Evolutionary conservation across 2,797 vertebrate genomes (phyloP).

Genomic region (Eurystomus glaucurus): DNA sequence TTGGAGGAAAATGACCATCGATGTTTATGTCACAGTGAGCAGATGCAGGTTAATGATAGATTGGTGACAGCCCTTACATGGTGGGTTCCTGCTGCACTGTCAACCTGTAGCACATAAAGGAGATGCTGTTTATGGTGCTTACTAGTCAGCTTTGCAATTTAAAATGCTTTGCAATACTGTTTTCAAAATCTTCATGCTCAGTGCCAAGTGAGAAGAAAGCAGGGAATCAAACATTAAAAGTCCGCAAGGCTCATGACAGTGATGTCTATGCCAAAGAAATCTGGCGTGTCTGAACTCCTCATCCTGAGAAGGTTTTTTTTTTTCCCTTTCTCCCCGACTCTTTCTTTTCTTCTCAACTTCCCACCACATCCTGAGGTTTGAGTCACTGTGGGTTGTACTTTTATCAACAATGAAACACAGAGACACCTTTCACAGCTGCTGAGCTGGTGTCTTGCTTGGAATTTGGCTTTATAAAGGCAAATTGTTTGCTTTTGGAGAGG

Average conservation of each 20-base stretch:
- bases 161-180: background rate
- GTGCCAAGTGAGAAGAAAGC: slow-evolving; percentile 59
- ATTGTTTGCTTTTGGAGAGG: slow-evolving; percentile 48
- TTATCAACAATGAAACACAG: slow-evolving; percentile 18
- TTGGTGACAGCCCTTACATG: background rate
- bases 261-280: slow-evolving; percentile 6
- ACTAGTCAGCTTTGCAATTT: background rate
- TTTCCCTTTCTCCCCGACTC: background rate
- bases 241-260: slow-evolving; percentile 51
- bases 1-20: background rate
- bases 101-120: background rate
- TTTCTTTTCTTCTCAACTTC: background rate
- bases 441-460: background rate
- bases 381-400: slow-evolving; percentile 19
- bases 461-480: slow-evolving; percentile 26
- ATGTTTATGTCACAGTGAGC: background rate
- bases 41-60: slow-evolving; percentile 16
- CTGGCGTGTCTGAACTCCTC: slow-evolving; percentile 42
- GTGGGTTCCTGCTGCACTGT: background rate
- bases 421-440: slow-evolving; percentile 37
- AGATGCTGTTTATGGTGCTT: background rate
- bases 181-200: background rate
- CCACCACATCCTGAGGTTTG: slow-evolving; percentile 9
- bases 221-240: slow-evolving; percentile 30
- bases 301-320: background rate